Percentiles rank a stretch among this genome's conserved stretches.
Conservation (phyloP, 1,140 invertebrate genomes). For the Scaptomyza montana region DNA sequence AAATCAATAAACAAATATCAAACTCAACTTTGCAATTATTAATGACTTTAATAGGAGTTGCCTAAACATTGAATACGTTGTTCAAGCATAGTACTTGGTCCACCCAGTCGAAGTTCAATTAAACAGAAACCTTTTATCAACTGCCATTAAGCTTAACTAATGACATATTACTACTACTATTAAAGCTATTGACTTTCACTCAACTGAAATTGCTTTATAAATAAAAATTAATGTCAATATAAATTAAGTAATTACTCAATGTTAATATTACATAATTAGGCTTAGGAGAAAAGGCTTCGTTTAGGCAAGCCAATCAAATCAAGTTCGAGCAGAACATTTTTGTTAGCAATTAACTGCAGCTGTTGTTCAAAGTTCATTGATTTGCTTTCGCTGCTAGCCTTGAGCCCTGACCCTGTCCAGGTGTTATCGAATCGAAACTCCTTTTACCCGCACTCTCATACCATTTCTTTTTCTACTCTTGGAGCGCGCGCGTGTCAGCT, state of each 20-base stretch:
- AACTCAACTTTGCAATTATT: too few relatives aligned
- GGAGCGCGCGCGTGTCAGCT: slow-evolving; percentile 49
- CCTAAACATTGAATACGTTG: too few relatives aligned
- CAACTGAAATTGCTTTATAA: not conserved
- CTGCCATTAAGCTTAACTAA: too few relatives aligned
- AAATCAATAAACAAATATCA: too few relatives aligned
- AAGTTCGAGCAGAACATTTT: slow-evolving; percentile 2
- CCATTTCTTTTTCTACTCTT: not conserved
- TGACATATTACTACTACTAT: too few relatives aligned
- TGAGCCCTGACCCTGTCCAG: slow-evolving; percentile 54
- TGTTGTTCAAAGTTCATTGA: slow-evolving; percentile 58
- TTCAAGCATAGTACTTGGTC: too few relatives aligned
- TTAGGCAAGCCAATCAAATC: not conserved
- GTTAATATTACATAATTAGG: not conserved
- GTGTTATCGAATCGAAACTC: slow-evolving; percentile 50
- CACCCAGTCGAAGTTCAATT: too few relatives aligned
- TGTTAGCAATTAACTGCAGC: slow-evolving; percentile 52
- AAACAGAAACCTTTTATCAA: too few relatives aligned
- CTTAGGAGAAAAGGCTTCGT: too few relatives aligned
- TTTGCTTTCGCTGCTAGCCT: slow-evolving; percentile 38
- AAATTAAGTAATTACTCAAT: not conserved
- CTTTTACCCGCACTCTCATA: not conserved
- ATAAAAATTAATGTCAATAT: slow-evolving; percentile 2
- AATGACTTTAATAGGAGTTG: too few relatives aligned
- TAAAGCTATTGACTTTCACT: not conserved